A percentile compares a stretch with the other conserved stretches of the same genome.
These are phyloP conservation scores for Tipula confusa DNA, from an alignment of 2,888 invertebrate species.

Conservation along the genomic window DNA sequence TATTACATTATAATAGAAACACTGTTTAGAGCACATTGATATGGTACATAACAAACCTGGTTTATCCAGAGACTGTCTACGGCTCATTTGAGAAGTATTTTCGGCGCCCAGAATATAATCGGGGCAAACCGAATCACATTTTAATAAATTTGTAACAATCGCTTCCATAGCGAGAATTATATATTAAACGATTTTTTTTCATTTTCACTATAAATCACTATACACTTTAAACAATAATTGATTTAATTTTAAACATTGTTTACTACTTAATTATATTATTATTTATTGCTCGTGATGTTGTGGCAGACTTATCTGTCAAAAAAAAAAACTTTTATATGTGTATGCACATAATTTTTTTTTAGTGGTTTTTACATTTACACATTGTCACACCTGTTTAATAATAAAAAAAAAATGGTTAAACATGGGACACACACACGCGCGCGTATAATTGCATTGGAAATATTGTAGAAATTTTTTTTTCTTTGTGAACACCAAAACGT, in stretches of 20 bases:
- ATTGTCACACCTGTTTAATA: slow-evolving; percentile 34
- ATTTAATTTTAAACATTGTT: slow-evolving; percentile 35
- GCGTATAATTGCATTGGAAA: neutral
- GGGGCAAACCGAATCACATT: slow-evolving; percentile 36
- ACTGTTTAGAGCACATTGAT: neutral
- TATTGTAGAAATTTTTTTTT: neutral
- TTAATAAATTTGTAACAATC: slow-evolving; percentile 31
- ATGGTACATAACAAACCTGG: slow-evolving; percentile 40
- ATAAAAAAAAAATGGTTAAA: no score
- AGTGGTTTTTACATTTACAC: slow-evolving; percentile 33
- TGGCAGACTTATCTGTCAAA: slow-evolving; percentile 41
- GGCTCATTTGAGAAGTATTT: slow-evolving; percentile 44
- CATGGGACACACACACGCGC: neutral
- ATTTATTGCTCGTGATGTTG: slow-evolving; percentile 39
- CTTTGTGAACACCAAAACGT: neutral
- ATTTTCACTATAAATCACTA: slow-evolving; percentile 32
- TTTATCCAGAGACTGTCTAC: slow-evolving; percentile 46
- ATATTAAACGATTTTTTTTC: slow-evolving; percentile 13
- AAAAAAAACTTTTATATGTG: slow-evolving; percentile 32
- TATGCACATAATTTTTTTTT: slow-evolving; percentile 32
- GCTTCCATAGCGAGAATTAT: slow-evolving; percentile 26
- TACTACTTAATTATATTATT: slow-evolving; percentile 36
- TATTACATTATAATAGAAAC: neutral
- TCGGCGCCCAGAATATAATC: slow-evolving; percentile 35
- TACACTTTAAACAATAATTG: slow-evolving; percentile 33